Evolutionary conservation across 2,113 vertebrate species (phyloP).

Genomic region (Peromyscus maniculatus): DNA sequence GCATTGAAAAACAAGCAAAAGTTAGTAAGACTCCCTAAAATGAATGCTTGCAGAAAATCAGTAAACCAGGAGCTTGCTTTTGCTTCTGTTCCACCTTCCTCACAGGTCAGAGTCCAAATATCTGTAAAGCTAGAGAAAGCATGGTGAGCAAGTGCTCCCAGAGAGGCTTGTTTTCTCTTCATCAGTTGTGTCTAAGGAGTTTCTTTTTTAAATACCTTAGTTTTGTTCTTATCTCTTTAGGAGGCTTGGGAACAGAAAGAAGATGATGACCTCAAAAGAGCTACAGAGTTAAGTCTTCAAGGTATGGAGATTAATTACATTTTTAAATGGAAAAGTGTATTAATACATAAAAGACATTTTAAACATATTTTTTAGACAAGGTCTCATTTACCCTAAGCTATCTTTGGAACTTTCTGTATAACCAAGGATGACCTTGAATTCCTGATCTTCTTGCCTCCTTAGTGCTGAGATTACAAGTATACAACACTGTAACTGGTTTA

Average conservation of each 20-base stretch:
- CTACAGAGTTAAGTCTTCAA: slow-evolving; percentile 98
- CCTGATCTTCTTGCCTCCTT: not conserved
- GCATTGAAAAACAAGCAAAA: not conserved
- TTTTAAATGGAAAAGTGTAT: slow-evolving; percentile 35
- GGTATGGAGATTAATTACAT: slow-evolving; percentile 87
- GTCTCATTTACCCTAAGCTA: not conserved
- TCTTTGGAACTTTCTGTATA: not conserved
- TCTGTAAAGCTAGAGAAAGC: slow-evolving; percentile 3
- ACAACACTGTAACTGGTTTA: not conserved
- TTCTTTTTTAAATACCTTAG: slow-evolving; percentile 81
- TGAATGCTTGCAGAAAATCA: not conserved
- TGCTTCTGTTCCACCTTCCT: not conserved
- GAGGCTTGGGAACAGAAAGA: slow-evolving; percentile 98
- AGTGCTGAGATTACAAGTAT: not conserved
- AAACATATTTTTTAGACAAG: not conserved
- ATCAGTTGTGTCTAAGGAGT: slow-evolving; percentile 76
- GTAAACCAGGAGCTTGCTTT: not conserved
- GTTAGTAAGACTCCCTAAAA: not conserved
- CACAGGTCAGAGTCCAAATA: not conserved
- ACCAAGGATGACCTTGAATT: not conserved
- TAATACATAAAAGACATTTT: slow-evolving; percentile 6
- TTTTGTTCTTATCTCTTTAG: slow-evolving; percentile 87
- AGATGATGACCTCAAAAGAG: slow-evolving; percentile 98
- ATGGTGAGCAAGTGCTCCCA: not conserved
- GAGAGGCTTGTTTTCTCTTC: not conserved